phyloP scores from a whole-genome alignment of 2,797 vertebrate species.

The Anniella stebbinsi region DNA sequence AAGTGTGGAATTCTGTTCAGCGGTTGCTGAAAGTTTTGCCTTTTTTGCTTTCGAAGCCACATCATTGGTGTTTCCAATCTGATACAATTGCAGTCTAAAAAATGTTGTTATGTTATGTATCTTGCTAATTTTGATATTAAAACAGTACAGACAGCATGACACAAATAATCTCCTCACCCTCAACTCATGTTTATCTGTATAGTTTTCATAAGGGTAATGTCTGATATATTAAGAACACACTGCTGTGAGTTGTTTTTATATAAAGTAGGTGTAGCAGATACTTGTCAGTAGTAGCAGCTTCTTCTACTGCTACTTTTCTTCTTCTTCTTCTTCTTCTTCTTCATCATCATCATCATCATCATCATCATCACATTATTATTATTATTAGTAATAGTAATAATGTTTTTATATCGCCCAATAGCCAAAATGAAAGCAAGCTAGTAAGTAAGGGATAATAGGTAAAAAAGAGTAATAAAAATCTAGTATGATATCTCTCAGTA shows the following conservation, averaged over 20 bases:
- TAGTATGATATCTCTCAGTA: not conserved
- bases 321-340: no score
- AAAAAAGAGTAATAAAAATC: not conserved
- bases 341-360: no score
- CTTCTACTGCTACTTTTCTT: no score
- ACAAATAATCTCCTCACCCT: not conserved
- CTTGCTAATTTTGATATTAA: not conserved
- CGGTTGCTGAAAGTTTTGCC: not conserved
- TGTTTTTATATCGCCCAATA: no score
- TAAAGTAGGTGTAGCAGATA: not conserved
- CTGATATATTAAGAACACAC: not conserved
- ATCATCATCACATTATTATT: no score
- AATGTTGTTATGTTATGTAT: no score
- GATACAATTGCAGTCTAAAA: not conserved
- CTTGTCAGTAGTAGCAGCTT: not conserved
- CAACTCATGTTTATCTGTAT: not conserved
- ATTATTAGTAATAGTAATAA: no score
- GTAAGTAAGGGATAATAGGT: not conserved
- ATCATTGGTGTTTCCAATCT: not conserved
- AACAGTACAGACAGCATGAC: not conserved
- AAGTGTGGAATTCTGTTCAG: not conserved
- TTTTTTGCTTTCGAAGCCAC: not conserved
- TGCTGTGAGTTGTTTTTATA: not conserved
- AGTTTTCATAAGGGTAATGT: not conserved
- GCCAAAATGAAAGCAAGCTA: not conserved